phyloP scores from a whole-genome alignment of 1,140 invertebrate genomes.

The Bemisia tabaci region DNA sequence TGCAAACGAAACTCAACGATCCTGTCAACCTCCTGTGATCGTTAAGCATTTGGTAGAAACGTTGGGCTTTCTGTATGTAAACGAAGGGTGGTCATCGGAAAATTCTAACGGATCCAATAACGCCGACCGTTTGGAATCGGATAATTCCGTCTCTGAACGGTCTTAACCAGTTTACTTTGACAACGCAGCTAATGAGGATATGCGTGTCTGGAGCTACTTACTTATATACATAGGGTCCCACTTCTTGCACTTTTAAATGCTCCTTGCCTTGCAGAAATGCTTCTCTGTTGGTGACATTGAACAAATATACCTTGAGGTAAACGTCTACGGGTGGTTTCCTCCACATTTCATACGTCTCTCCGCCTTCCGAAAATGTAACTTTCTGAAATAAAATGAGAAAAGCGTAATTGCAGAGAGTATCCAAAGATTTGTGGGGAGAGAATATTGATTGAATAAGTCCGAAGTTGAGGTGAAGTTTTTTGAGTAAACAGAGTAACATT shows the following conservation, averaged over 20 bases:
- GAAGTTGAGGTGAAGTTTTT: neutral
- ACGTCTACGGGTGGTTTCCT: slow-evolving; percentile 65
- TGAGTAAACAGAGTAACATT: neutral
- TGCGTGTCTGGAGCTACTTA: too few species aligned
- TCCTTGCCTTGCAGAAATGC: slow-evolving; percentile 54
- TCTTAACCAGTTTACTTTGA: too few species aligned
- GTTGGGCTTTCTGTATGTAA: too few species aligned
- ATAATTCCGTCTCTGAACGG: too few species aligned
- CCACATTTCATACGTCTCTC: slow-evolving; percentile 77
- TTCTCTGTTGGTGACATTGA: slow-evolving; percentile 74
- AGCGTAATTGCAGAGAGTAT: neutral
- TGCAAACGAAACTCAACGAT: too few species aligned
- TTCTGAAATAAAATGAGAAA: slow-evolving; percentile 39
- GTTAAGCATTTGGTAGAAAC: too few species aligned
- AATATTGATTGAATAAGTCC: neutral
- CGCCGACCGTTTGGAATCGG: too few species aligned
- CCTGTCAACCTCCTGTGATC: too few species aligned
- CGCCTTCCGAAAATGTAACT: slow-evolving; percentile 48
- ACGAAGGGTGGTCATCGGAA: too few species aligned
- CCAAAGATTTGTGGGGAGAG: slow-evolving; percentile 1
- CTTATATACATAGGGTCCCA: slow-evolving; percentile 85
- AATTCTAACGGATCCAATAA: too few species aligned
- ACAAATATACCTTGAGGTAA: slow-evolving; percentile 71
- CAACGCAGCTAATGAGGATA: too few species aligned
- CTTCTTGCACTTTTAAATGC: slow-evolving; percentile 60